Evolutionary conservation across 1,140 invertebrate species (phyloP), one percentile per base, ranked within the genome.

Genomic region (Nasonia giraulti): DNA sequence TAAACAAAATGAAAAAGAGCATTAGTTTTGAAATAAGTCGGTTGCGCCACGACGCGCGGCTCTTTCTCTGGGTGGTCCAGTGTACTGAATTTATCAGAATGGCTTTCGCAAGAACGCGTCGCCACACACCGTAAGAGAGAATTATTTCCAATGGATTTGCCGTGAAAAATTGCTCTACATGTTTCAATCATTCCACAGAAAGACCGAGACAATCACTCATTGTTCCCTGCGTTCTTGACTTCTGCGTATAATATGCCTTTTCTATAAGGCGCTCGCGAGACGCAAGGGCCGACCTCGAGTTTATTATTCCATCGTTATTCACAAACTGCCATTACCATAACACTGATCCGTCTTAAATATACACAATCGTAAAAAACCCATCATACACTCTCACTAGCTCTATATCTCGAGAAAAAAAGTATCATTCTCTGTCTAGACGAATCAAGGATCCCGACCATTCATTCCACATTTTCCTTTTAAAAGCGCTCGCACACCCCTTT

Each of bases 381-480:
- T 27, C 27, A 62, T 62, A 20, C 7, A 62, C 6, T 20, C 20
- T 62, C 17, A 0, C 47, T 20, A 3, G 3, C 55, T n/a, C 55
- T 17, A 12, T 20, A 5, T 20, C 27, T 31, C 27, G 7, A 3
- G 68, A 71, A 17, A 68, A 68, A 79, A 79, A 79, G 4, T 27
- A 31, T 66, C n/a, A 27, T 44, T 80, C 78, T 27, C 20, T 2
- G 40, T 40, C 37, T 69, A 44, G 23, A 79, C 66, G 23, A 74
- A 74, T 62, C 71, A 2, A 44, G 40, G 14, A 80, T 73, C 66
- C 14, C 27, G 44, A n/a, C 68, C n/a, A 62, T 82, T 82, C 80
- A 62, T 50, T 55, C 10, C 5, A 73, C n/a, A 27, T 14, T 55
- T 27, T 37, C 20, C 20, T 27, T 73, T 82, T 74, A n/a, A 62